phyloP scores from a whole-genome alignment of 2,797 vertebrate species.

The Pseudomugil gertrudae region DNA sequence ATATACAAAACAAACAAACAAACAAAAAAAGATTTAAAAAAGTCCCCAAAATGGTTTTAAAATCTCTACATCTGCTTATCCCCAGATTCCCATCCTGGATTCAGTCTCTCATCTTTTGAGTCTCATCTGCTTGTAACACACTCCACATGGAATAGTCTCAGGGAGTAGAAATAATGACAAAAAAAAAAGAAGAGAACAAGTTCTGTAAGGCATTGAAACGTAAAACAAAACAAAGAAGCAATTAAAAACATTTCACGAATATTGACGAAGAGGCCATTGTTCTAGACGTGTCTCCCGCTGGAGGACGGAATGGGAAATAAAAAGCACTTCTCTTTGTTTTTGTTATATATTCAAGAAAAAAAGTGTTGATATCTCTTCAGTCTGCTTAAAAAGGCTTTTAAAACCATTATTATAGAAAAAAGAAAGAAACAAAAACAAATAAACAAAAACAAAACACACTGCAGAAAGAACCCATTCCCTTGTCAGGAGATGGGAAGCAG shows the following conservation, averaged over 20 bases:
- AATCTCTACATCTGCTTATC: constrained; percentile 75
- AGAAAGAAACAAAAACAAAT: constrained; percentile 51
- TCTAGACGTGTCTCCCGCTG: constrained; percentile 76
- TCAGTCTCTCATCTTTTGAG: constrained; percentile 71
- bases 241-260: constrained; percentile 81
- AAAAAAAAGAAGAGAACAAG: constrained; percentile 71
- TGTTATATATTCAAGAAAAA: constrained; percentile 82
- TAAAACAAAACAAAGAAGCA: constrained; percentile 79
- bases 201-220: constrained; percentile 83
- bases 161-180: constrained; percentile 76
- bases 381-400: constrained; percentile 87
- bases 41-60: constrained; percentile 65
- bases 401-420: constrained; percentile 85
- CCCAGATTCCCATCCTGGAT: constrained; percentile 66
- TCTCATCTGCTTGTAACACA: constrained; percentile 62
- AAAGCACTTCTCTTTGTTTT: constrained; percentile 84
- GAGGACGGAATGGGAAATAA: constrained; percentile 82
- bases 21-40: constrained; percentile 48
- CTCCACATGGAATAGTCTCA: constrained; percentile 73
- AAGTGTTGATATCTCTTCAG: constrained; percentile 79
- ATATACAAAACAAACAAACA: constrained; percentile 53
- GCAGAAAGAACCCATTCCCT: constrained; percentile 75
- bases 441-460: constrained; percentile 73
- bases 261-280: constrained; percentile 81
- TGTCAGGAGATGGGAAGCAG: constrained; percentile 75